These are phyloP conservation scores for Rachycentron canadum DNA, from an alignment of 2,797 vertebrate genomes.

Conservation along the genomic window DNA sequence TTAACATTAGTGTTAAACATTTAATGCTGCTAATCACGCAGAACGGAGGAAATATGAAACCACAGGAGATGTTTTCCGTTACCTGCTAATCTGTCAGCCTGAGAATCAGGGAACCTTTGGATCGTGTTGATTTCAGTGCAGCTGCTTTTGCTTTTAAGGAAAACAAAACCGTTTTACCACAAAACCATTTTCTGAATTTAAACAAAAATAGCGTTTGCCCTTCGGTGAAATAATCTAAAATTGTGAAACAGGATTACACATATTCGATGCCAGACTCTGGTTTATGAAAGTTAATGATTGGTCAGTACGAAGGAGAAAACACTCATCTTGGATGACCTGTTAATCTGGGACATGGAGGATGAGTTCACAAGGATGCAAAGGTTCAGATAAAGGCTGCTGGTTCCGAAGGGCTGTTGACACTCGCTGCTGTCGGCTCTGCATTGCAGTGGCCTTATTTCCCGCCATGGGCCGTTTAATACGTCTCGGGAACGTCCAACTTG, in stretches of 20 bases:
- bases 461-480: constrained; percentile 36
- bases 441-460: constrained; percentile 53
- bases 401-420: constrained; percentile 14
- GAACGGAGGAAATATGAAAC: constrained; percentile 36
- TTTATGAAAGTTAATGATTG: neutral
- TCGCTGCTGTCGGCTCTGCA: constrained; percentile 36
- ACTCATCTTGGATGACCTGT: no score
- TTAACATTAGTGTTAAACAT: constrained; percentile 56
- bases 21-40: constrained; percentile 22
- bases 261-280: neutral
- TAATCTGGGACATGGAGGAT: neutral
- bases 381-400: constrained; percentile 23
- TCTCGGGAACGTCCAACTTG: constrained; percentile 40
- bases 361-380: neutral
- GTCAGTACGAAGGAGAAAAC: neutral
- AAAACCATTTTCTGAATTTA: neutral
- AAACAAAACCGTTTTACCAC: neutral
- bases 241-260: neutral
- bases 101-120: neutral
- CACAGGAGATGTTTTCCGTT: constrained; percentile 29
- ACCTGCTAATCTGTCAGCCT: constrained; percentile 10
- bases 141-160: neutral
- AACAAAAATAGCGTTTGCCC: no score
- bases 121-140: neutral
- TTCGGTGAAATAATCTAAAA: neutral